Conservation (phyloP, 2,888 invertebrate genomes). For the Tromatobia lineatoria region DNA sequence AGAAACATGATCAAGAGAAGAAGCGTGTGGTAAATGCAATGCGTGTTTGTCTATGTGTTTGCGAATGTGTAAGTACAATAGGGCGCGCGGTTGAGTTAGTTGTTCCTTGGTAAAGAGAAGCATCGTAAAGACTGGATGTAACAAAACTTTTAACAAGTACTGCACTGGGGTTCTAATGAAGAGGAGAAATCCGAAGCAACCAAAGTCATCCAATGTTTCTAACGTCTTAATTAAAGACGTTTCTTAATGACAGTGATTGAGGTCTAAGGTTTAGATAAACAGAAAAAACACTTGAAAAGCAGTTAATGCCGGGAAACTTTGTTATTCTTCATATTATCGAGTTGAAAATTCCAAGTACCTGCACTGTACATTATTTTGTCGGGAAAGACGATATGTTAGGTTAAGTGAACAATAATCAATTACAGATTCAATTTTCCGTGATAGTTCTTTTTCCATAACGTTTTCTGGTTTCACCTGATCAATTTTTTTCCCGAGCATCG, state of each 20-base stretch:
- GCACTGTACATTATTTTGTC: too few species aligned
- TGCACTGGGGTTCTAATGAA: not conserved
- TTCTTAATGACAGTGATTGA: not conserved
- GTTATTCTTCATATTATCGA: too few species aligned
- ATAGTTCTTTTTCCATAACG: too few species aligned
- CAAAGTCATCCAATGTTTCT: not conserved
- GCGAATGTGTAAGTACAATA: not conserved
- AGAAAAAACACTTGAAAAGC: too few species aligned
- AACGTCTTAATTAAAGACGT: slow-evolving; percentile 8
- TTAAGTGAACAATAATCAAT: too few species aligned
- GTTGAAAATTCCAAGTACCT: too few species aligned
- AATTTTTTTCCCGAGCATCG: too few species aligned
- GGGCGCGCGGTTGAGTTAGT: not conserved
- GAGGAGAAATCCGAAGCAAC: slow-evolving; percentile 16
- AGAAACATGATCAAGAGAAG: slow-evolving; percentile 8
- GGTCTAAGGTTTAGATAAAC: too few species aligned
- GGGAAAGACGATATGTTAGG: too few species aligned
- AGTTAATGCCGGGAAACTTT: too few species aligned
- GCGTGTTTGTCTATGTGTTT: not conserved
- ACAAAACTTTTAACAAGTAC: slow-evolving; percentile 28
- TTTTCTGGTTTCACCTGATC: too few species aligned
- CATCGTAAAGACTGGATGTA: slow-evolving; percentile 18
- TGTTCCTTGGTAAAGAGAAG: not conserved
- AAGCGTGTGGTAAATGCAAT: not conserved
- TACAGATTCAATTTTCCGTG: too few species aligned